Evolutionary conservation across 2,888 invertebrate genomes (phyloP).

Genomic region (Xestia sexstrigata): DNA sequence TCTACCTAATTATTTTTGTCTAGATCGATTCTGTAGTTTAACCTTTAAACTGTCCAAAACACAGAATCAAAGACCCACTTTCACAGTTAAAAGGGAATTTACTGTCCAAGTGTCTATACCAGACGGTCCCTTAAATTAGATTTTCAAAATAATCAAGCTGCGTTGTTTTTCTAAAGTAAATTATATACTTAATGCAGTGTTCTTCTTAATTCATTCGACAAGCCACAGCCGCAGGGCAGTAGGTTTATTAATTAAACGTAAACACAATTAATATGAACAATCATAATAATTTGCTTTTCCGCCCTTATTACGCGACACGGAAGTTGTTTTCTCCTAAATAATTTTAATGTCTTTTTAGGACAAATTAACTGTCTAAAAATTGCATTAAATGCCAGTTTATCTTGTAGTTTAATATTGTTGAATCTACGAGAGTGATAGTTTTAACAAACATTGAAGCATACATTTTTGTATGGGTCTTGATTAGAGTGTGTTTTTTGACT

Average conservation of each 20-base stretch:
- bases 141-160: constrained; percentile 20
- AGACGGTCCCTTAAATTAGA: constrained; percentile 7
- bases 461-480: not conserved
- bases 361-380: constrained; percentile 22
- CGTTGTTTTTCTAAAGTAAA: constrained; percentile 14
- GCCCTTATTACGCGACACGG: constrained; percentile 31
- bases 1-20: not conserved
- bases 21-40: not conserved
- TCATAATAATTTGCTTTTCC: constrained; percentile 41
- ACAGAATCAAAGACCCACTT: not conserved
- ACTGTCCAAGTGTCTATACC: constrained; percentile 11
- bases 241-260: constrained; percentile 48
- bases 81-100: constrained; percentile 6
- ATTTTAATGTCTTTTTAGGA: constrained; percentile 14
- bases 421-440: not conserved
- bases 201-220: constrained; percentile 39
- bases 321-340: constrained; percentile 32
- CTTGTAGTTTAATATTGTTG: not conserved
- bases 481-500: not conserved
- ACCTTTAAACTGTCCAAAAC: constrained; percentile 5
- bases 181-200: constrained; percentile 22
- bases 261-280: constrained; percentile 54
- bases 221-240: constrained; percentile 34
- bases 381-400: not conserved
- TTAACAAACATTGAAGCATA: not conserved